A percentile compares a stretch with the other conserved stretches of the same genome.
Evolutionary conservation across 1,140 invertebrate species (phyloP).

Genomic region (Aphaenogaster rudis): DNA sequence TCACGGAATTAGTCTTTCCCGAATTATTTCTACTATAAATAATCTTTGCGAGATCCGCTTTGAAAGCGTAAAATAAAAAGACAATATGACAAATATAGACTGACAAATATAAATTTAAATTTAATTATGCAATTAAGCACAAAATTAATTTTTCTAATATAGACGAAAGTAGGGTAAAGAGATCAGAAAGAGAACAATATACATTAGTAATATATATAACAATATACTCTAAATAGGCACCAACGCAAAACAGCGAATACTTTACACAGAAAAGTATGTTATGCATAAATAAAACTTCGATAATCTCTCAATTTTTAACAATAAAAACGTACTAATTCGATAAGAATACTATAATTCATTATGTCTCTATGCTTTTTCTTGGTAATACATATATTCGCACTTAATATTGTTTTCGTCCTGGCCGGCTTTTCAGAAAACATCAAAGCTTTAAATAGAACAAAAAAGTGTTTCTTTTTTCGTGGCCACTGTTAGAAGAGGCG

Average conservation of each 20-base stretch:
- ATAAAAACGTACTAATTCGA: not conserved
- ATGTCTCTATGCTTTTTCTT: not conserved
- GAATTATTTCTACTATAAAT: slow-evolving; percentile 21
- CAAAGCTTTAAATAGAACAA: slow-evolving; percentile 29
- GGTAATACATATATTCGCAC: not conserved
- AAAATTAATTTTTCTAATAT: not conserved
- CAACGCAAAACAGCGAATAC: not conserved
- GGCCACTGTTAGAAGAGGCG: slow-evolving; percentile 26
- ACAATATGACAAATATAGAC: no score
- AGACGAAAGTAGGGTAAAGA: not conserved
- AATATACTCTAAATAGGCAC: not conserved
- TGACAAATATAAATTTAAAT: slow-evolving; percentile 44
- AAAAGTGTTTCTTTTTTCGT: not conserved
- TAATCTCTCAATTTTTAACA: slow-evolving; percentile 4
- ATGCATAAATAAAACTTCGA: not conserved
- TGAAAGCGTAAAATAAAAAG: not conserved
- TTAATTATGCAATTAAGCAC: slow-evolving; percentile 11
- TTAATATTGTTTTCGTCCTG: slow-evolving; percentile 21
- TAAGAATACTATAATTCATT: not conserved
- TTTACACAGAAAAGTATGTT: not conserved
- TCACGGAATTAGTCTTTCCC: slow-evolving; percentile 39
- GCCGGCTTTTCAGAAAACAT: not conserved
- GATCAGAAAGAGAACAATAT: not conserved
- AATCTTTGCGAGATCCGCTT: not conserved
- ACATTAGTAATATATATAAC: not conserved